phyloP scores from a whole-genome alignment of 2,113 vertebrate species.

The Xenus cinereus region DNA sequence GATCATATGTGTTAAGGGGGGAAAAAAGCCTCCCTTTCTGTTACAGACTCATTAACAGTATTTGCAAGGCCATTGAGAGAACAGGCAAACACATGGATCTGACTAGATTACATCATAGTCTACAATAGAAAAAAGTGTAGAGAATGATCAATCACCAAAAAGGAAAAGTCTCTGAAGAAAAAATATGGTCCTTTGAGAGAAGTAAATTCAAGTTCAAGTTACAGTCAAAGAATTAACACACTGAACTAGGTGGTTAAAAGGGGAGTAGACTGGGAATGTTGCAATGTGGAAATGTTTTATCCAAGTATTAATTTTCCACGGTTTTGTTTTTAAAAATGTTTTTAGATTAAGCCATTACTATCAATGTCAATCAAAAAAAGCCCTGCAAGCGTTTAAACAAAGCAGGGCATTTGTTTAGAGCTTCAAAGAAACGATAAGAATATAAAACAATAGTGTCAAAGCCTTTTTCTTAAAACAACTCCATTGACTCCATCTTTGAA shows the following conservation, averaged over 20 bases:
- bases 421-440: not conserved
- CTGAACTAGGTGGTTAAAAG: not conserved
- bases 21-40: accelerated
- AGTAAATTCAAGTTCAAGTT: not conserved
- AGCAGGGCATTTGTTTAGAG: not conserved
- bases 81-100: not conserved
- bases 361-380: not conserved
- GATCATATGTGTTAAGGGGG: not conserved
- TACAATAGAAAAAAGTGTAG: not conserved
- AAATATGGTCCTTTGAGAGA: not conserved
- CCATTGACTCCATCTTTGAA: not conserved
- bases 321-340: not conserved
- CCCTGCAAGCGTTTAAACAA: not conserved
- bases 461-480: not conserved
- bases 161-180: not conserved
- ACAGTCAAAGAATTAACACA: not conserved
- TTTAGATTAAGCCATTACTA: not conserved
- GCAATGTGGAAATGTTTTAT: not conserved
- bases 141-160: not conserved
- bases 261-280: not conserved
- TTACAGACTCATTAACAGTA: not conserved
- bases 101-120: not conserved
- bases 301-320: not conserved
- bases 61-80: not conserved
- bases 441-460: not conserved